These are phyloP conservation scores for Pectinophora gossypiella DNA, from an alignment of 1,140 invertebrate species.

Conservation along the genomic window DNA sequence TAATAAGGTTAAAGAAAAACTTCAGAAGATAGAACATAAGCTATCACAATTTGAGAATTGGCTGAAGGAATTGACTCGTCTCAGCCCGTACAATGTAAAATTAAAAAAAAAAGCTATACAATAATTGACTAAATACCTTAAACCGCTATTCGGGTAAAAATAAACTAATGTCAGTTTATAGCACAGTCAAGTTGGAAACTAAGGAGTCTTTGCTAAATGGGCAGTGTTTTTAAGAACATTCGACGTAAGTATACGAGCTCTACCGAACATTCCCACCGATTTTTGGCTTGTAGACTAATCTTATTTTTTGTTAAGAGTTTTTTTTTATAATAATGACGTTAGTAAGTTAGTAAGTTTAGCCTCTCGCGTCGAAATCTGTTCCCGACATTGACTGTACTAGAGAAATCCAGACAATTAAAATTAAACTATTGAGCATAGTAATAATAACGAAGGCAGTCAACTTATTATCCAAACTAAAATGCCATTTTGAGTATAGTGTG, in stretches of 20 bases:
- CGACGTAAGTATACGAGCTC: not conserved
- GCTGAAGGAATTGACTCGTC: conserved; percentile 40
- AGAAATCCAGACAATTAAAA: conserved; percentile 31
- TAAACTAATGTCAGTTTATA: conserved; percentile 51
- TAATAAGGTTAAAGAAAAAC: not conserved
- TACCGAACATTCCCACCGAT: too few species aligned
- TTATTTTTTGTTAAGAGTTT: too few species aligned
- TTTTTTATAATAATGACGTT: too few species aligned
- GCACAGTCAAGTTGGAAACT: not conserved
- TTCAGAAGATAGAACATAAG: conserved; percentile 15
- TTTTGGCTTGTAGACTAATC: too few species aligned
- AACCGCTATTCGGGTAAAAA: conserved; percentile 53
- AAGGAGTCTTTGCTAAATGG: not conserved
- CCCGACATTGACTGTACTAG: not conserved
- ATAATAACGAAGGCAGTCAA: conserved; percentile 67
- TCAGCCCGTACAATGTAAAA: conserved; percentile 45
- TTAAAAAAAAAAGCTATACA: conserved; percentile 56
- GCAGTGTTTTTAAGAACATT: too few species aligned
- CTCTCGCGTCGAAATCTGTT: not conserved
- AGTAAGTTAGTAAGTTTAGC: not conserved
- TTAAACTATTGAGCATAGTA: conserved; percentile 71
- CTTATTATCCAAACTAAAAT: conserved; percentile 61
- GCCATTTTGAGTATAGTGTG: conserved; percentile 65
- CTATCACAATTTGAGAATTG: conserved; percentile 44
- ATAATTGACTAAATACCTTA: conserved; percentile 74